A percentile compares a stretch with the other conserved stretches of the same genome.
These are phyloP conservation scores for Halichondria panicea DNA, from an alignment of 37 sponge, comb jelly and placozoan species.

Conservation along the genomic window DNA sequence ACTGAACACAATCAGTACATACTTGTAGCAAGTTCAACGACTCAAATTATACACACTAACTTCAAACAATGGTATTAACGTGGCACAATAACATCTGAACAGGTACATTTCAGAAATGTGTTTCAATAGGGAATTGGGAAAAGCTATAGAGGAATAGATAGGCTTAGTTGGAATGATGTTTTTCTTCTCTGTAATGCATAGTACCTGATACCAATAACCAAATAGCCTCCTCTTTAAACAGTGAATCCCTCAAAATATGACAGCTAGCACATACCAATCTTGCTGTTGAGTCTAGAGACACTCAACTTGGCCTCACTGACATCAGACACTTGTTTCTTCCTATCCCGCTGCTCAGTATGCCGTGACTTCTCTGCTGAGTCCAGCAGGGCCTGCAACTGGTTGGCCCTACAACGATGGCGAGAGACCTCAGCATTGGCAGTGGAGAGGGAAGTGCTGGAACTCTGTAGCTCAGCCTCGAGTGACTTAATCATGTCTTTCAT, in stretches of 20 bases:
- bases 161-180: too few relatives aligned
- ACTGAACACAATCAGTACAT: not conserved
- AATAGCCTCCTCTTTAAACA: too few relatives aligned
- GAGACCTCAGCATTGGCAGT: constrained; percentile 37
- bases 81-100: not conserved
- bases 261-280: constrained; percentile 59
- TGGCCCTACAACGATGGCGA: constrained; percentile 1
- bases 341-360: constrained; percentile 35
- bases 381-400: constrained; percentile 56
- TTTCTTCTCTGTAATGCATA: too few relatives aligned
- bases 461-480: constrained; percentile 68
- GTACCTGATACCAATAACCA: too few relatives aligned
- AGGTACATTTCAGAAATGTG: too few relatives aligned
- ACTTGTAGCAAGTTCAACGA: not conserved
- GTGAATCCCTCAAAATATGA: too few relatives aligned
- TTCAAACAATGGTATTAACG: not conserved
- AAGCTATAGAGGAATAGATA: too few relatives aligned
- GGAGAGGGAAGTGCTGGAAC: constrained; percentile 46
- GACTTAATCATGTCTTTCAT: constrained; percentile 55
- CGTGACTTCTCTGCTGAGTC: constrained; percentile 25
- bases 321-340: constrained; percentile 29
- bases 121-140: too few relatives aligned
- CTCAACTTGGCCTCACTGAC: constrained; percentile 41
- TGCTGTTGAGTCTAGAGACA: constrained; percentile 5
- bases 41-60: not conserved